phyloP scores from a whole-genome alignment of 1,140 invertebrate species.

The Brevipalpus yothersi region DNA sequence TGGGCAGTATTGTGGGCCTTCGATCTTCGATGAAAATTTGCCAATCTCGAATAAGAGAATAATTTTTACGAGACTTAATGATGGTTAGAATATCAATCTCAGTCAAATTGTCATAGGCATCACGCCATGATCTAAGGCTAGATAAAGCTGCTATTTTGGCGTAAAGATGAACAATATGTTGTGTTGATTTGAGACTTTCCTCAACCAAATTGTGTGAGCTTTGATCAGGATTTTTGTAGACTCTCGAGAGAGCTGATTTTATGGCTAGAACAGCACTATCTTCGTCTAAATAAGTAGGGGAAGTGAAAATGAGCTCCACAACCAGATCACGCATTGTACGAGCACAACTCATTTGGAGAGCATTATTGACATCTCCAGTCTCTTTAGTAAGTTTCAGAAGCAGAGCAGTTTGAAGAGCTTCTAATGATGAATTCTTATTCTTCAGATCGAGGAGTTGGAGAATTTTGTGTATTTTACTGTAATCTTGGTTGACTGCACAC shows the following conservation, averaged over 20 bases:
- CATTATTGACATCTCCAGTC: constrained; percentile 5
- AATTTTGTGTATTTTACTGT: constrained; percentile 1
- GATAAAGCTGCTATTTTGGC: constrained; percentile 5
- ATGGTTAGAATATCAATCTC: constrained; percentile 8
- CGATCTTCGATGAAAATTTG: too few species aligned
- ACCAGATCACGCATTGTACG: constrained; percentile 3
- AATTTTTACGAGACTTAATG: constrained; percentile 4
- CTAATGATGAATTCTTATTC: constrained; percentile 2
- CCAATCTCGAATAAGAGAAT: constrained; percentile 5
- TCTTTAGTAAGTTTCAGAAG: constrained; percentile 2
- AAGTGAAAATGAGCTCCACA: neutral
- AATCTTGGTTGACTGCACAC: neutral
- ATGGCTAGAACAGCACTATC: constrained; percentile 1
- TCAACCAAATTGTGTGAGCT: neutral
- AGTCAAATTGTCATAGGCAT: constrained; percentile 2
- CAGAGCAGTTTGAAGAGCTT: constrained; percentile 3
- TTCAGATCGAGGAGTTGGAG: neutral
- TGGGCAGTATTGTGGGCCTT: too few species aligned
- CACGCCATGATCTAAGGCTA: constrained; percentile 6
- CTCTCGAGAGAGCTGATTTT: neutral
- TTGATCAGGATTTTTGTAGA: neutral
- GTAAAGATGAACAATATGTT: constrained; percentile 2
- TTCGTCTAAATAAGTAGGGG: neutral
- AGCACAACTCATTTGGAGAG: constrained; percentile 4
- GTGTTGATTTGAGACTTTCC: neutral